Evolutionary conservation across 1,140 invertebrate species (phyloP), one percentile per base, ranked within the genome.

Genomic region (Holotrichia oblita): DNA sequence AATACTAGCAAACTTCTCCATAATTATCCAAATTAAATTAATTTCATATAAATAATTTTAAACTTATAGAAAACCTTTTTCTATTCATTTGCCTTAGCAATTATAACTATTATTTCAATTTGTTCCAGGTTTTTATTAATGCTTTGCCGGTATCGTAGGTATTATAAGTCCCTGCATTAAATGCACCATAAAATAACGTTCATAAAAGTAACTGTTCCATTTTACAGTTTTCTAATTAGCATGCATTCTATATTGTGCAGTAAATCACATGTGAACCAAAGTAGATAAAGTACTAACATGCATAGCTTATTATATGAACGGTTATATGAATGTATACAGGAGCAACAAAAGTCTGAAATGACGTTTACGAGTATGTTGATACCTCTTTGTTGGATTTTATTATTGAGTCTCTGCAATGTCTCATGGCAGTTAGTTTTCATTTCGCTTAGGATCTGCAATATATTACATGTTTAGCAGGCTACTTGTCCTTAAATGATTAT

Each of bases 211-310:
- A 69, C 61, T 69, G 61, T 69, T 69, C 27, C 22, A 22, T 22
- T 69, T 69, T 69, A 69, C 61, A 69, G 61, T 69, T 69, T 4
- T 69, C 22, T 69, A 69, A 69, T 69, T 69, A 69, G 12, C 61
- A 69, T 69, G 61, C 27, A 14, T 20, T 69, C 17, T 14, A 69
- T 69, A 69, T 69, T 17, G 61, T 69, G 22, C 24, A 14, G 6
- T 24, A 69, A 69, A 27, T 69, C 22, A 14, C 61, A 24, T 69
- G 61, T 69, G 61, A 69, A 69, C 20, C 24, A 14, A 34, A 69
- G 27, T 48, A 48, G n/a, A 48, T 69, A 69, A 69, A 64, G 24
- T 34, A 34, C 48, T 69, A 69, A 69, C 22, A 10, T 22, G 61
- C 22, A 17, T 3, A 55, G 48, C 14, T 55, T 6, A 55, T 34